phyloP scores from a whole-genome alignment of 1,140 invertebrate genomes.

The Eumeta japonica region DNA sequence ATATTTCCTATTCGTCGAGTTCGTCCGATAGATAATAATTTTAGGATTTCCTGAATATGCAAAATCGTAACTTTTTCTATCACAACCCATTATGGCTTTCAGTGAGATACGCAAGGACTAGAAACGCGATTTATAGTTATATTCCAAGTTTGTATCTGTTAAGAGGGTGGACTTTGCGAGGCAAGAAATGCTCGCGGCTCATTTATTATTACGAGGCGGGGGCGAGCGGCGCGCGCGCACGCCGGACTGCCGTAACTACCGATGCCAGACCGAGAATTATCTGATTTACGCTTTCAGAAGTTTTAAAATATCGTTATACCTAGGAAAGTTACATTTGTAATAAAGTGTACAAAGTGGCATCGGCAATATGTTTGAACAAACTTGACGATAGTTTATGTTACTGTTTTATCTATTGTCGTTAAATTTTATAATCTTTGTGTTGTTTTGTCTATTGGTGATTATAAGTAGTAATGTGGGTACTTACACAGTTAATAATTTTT shows the following conservation, averaged over 20 bases:
- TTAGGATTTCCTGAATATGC: too few species aligned
- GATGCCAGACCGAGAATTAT: slow-evolving; percentile 15
- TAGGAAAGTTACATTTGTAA: slow-evolving; percentile 13
- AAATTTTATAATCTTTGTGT: not conserved
- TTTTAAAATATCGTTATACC: slow-evolving; percentile 13
- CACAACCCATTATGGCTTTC: too few species aligned
- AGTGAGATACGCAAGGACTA: not conserved
- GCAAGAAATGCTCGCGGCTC: slow-evolving; percentile 11
- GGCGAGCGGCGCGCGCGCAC: slow-evolving; percentile 8
- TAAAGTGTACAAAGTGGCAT: not conserved
- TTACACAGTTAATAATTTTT: too few species aligned
- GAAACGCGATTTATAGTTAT: too few species aligned
- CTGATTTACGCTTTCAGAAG: slow-evolving; percentile 18
- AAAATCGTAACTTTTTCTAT: too few species aligned
- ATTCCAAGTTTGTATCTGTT: too few species aligned
- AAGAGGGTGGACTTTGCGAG: slow-evolving; percentile 7
- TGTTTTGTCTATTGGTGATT: too few species aligned
- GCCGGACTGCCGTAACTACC: slow-evolving; percentile 16
- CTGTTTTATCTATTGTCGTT: not conserved
- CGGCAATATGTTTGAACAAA: not conserved
- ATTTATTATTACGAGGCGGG: slow-evolving; percentile 17
- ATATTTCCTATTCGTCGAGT: too few species aligned
- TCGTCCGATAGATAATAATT: too few species aligned
- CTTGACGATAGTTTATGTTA: not conserved
- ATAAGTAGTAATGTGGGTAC: not conserved